Conservation (phyloP, 2,113 vertebrate species). For the Trogon melanurus region DNA sequence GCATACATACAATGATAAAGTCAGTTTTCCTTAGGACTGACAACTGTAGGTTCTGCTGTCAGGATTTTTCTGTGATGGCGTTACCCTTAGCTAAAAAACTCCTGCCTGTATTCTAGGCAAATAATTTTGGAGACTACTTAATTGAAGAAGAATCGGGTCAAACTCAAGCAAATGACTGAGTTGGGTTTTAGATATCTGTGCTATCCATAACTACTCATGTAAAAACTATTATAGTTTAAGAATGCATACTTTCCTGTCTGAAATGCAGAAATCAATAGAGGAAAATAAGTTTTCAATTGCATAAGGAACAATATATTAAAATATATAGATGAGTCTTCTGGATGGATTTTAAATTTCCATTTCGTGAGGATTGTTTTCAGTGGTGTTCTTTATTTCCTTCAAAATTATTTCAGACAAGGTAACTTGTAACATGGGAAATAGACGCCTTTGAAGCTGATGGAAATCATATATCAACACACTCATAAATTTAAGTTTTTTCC, state of each 20-base stretch:
- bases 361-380: background rate
- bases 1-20: background rate
- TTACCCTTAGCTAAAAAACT: background rate
- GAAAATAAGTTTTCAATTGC: background rate
- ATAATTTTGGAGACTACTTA: background rate
- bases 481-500: background rate
- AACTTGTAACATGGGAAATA: background rate
- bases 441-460: background rate
- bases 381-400: background rate
- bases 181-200: background rate
- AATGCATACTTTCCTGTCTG: background rate
- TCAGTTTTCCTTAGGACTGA: background rate
- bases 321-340: background rate
- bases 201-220: background rate
- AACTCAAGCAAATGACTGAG: background rate
- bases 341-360: background rate
- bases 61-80: background rate
- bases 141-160: background rate
- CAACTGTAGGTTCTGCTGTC: background rate
- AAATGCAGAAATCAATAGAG: background rate
- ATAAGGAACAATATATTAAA: background rate
- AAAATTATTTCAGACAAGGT: background rate
- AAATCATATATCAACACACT: background rate
- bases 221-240: background rate
- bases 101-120: no score